Evolutionary conservation across 2,888 invertebrate species (phyloP).

Genomic region (Pemphredon lugubris): DNA sequence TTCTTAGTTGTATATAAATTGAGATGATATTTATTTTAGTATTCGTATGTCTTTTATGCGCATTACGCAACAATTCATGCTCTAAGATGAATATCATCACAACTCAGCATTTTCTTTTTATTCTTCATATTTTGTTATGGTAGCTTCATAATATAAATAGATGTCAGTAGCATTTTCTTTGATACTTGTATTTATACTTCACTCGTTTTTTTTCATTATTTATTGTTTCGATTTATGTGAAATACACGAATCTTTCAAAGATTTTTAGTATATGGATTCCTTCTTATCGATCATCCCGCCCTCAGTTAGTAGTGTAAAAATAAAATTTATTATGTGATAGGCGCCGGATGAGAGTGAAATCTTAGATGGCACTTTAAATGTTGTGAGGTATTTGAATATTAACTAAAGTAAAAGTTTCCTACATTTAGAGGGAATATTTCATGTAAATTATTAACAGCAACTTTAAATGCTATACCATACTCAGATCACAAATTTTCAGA

Average conservation of each 20-base stretch:
- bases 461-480: no score
- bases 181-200: constrained; percentile 1
- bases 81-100: no score
- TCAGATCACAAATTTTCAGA: no score
- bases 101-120: no score
- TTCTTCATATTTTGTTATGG: no score
- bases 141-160: constrained; percentile 25
- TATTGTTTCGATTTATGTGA: constrained; percentile 11
- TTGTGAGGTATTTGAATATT: constrained; percentile 53
- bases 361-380: constrained; percentile 49
- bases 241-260: constrained; percentile 23
- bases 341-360: constrained; percentile 48
- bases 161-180: constrained; percentile 17
- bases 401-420: constrained; percentile 40
- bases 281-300: constrained; percentile 44
- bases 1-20: no score
- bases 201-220: constrained; percentile 6
- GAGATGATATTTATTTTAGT: no score
- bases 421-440: constrained; percentile 19
- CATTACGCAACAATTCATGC: no score
- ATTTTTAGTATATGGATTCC: constrained; percentile 32
- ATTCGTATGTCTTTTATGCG: no score
- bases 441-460: constrained; percentile 17
- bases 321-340: constrained; percentile 45
- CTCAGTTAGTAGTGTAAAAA: constrained; percentile 49